Conservation (phyloP, 92 coral and sea anemone species). For the Porites evermanni region DNA sequence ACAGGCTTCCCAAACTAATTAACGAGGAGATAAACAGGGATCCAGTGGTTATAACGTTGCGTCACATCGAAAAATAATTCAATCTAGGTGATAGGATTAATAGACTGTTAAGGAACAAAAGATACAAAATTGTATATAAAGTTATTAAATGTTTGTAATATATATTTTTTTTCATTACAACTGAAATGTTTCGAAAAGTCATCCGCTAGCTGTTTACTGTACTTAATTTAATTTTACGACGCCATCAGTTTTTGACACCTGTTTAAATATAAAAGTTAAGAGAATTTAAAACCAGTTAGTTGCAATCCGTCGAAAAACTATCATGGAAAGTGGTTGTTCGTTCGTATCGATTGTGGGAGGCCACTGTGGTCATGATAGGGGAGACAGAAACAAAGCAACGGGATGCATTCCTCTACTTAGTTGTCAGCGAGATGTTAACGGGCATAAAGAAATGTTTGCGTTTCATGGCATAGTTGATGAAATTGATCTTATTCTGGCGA, state of each 20-base stretch:
- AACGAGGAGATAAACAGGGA: too few species aligned
- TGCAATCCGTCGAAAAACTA: conserved; percentile 8
- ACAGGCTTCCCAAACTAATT: too few species aligned
- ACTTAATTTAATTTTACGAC: too few species aligned
- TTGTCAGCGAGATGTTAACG: conserved; percentile 30
- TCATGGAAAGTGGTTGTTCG: conserved; percentile 17
- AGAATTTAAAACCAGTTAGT: background rate
- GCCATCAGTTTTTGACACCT: conserved; percentile 4
- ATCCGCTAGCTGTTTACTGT: too few species aligned
- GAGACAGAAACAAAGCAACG: conserved; percentile 30
- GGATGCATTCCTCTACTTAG: conserved; percentile 35
- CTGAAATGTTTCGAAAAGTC: too few species aligned
- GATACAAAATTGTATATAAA: background rate
- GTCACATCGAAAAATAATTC: too few species aligned
- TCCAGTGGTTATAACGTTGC: too few species aligned
- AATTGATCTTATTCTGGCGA: conserved; percentile 29
- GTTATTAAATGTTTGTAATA: too few species aligned
- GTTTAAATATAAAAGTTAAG: background rate
- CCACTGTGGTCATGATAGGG: conserved; percentile 45
- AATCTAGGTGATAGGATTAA: too few species aligned
- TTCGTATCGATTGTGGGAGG: conserved; percentile 34
- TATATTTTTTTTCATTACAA: too few species aligned
- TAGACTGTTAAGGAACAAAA: background rate
- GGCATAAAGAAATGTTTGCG: conserved; percentile 41
- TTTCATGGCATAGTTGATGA: conserved; percentile 55